These are phyloP conservation scores for Pristionchus mayeri DNA, from an alignment of 2,888 invertebrate species.

Conservation along the genomic window DNA sequence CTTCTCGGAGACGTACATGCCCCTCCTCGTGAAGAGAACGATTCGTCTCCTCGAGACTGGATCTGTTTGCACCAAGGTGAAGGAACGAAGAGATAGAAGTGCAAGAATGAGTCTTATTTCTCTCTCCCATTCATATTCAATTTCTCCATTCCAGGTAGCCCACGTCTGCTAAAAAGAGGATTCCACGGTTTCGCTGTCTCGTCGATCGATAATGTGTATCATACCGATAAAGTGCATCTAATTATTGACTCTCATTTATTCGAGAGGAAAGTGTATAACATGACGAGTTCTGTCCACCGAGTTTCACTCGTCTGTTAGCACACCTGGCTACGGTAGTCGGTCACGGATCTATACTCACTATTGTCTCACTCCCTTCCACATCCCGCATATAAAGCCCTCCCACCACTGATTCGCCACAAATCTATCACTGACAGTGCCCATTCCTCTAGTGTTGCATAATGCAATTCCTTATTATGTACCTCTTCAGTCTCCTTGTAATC, in stretches of 20 bases:
- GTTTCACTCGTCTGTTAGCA: not conserved
- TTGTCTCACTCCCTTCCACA: not conserved
- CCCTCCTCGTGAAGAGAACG: constrained; percentile 31
- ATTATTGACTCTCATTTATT: not conserved
- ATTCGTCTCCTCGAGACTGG: not conserved
- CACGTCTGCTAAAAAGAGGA: constrained; percentile 5
- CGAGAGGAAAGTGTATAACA: not conserved
- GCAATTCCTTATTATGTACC: not conserved
- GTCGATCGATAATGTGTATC: constrained; percentile 30
- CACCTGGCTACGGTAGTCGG: constrained; percentile 1
- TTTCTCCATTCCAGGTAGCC: not conserved
- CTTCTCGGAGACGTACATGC: constrained; percentile 12
- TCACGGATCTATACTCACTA: not conserved
- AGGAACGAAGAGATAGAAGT: not conserved
- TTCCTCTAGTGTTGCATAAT: not conserved
- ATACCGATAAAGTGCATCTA: not conserved
- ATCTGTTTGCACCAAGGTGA: constrained; percentile 11
- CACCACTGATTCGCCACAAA: not conserved
- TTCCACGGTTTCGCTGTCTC: not conserved
- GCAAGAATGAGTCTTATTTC: not conserved
- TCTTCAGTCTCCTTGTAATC: not conserved
- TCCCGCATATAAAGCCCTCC: not conserved
- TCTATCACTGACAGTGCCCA: no score
- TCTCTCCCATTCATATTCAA: not conserved
- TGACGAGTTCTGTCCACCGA: not conserved